Percentiles rank a stretch among this genome's conserved stretches.
These are phyloP conservation scores for Artibeus jamaicensis DNA, from an alignment of 2,797 vertebrate species.

Conservation along the genomic window DNA sequence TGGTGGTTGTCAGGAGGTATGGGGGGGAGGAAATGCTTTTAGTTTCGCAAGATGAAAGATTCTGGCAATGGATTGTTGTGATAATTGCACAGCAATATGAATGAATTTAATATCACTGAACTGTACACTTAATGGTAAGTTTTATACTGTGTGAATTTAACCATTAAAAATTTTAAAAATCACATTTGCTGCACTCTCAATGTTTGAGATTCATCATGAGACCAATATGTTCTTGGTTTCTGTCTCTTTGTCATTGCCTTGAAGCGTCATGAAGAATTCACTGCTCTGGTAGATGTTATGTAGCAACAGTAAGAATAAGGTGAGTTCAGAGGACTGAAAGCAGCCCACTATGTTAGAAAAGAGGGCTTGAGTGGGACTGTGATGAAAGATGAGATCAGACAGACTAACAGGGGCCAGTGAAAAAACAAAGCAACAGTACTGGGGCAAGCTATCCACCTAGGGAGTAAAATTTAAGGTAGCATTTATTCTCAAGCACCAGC, in stretches of 20 bases:
- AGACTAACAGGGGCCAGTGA: not conserved
- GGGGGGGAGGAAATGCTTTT: not conserved
- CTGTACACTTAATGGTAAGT: not conserved
- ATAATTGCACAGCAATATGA: not conserved
- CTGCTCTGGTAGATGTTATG: not conserved
- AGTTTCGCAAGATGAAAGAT: conserved; percentile 7
- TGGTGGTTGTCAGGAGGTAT: not conserved
- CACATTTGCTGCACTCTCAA: not conserved
- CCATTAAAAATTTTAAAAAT: not conserved
- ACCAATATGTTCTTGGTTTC: not conserved
- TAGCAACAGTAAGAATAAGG: not conserved
- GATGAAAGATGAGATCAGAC: not conserved
- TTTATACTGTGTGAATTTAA: not conserved
- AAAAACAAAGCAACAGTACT: not conserved
- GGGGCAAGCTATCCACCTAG: not conserved
- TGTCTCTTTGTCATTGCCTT: not conserved
- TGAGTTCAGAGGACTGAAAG: not conserved
- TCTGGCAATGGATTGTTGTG: not conserved
- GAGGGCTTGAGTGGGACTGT: not conserved
- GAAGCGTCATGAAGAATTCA: not conserved
- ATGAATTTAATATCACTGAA: not conserved
- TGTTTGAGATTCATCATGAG: conserved; percentile 22
- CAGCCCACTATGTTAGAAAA: not conserved
- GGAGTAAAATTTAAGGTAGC: not conserved
- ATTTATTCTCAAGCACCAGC: conserved; percentile 15